Percentiles rank a stretch among this genome's conserved stretches.
phyloP scores from a whole-genome alignment of 2,888 invertebrate genomes.

The Volucella zonaria region DNA sequence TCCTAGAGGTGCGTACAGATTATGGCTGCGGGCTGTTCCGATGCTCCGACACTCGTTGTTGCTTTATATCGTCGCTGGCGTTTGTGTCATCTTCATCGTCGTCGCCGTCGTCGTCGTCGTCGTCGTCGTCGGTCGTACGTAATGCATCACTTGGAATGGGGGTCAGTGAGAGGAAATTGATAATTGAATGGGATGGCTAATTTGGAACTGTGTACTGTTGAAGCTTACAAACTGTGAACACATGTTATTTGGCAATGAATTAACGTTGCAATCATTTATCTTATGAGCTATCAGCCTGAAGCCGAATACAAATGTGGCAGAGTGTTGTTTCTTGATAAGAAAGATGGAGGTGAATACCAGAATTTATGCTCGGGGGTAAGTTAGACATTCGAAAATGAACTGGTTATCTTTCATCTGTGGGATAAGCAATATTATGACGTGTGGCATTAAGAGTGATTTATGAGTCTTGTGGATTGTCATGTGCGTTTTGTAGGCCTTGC shows the following conservation, averaged over 20 bases:
- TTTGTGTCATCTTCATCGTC: not conserved
- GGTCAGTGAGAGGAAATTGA: conserved; percentile 61
- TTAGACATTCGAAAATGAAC: not conserved
- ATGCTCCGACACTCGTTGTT: conserved; percentile 23
- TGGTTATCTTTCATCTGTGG: no score
- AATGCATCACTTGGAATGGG: conserved; percentile 41
- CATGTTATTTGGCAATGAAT: conserved; percentile 40
- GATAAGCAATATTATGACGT: no score
- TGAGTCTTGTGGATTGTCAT: no score
- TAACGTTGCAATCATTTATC: conserved; percentile 12
- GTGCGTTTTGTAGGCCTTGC: no score
- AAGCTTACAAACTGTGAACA: conserved; percentile 11
- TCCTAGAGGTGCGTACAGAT: conserved; percentile 37
- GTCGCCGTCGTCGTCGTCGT: not conserved
- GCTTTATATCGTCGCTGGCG: not conserved
- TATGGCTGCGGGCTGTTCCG: conserved; percentile 4
- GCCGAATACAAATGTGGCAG: not conserved
- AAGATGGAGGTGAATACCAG: no score
- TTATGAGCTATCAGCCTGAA: not conserved
- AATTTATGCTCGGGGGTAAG: not conserved
- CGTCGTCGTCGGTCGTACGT: not conserved
- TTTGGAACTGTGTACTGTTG: conserved; percentile 25
- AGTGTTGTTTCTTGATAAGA: not conserved
- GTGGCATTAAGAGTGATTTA: no score
- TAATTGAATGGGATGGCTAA: conserved; percentile 43